Evolutionary conservation across 2,888 invertebrate species (phyloP).

Genomic region (Cheilosia grossa): DNA sequence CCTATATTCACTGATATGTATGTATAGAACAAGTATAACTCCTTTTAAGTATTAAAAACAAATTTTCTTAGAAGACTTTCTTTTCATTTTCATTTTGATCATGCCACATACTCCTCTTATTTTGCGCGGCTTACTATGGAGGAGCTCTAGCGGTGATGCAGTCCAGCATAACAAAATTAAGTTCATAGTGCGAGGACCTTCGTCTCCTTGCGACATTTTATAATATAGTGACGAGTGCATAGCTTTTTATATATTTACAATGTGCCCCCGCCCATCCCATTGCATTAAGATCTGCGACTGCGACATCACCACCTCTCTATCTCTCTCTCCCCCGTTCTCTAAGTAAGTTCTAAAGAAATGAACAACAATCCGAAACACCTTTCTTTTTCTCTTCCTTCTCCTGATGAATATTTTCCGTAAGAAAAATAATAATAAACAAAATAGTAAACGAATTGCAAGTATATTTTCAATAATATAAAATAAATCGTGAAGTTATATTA

Average conservation of each 20-base stretch:
- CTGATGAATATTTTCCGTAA: constrained; percentile 39
- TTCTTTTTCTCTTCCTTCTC: constrained; percentile 43
- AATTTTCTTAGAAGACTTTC: constrained; percentile 76
- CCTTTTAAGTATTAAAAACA: constrained; percentile 76
- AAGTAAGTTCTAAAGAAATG: constrained; percentile 10
- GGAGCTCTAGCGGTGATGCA: constrained; percentile 20
- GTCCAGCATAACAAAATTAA: constrained; percentile 18
- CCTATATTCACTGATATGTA: constrained; percentile 70
- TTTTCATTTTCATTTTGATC: neutral
- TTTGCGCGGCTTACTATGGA: constrained; percentile 14
- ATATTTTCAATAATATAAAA: constrained; percentile 68
- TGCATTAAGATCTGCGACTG: constrained; percentile 18
- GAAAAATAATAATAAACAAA: constrained; percentile 66
- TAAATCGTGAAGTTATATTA: constrained; percentile 74
- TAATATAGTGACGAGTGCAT: constrained; percentile 48
- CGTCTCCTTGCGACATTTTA: constrained; percentile 41
- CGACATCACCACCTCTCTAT: constrained; percentile 1
- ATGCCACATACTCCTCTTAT: constrained; percentile 25
- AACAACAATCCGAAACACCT: constrained; percentile 46
- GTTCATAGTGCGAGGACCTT: constrained; percentile 27
- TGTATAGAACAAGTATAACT: constrained; percentile 25
- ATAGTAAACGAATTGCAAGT: constrained; percentile 68
- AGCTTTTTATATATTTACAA: constrained; percentile 74
- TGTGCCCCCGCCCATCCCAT: constrained; percentile 53
- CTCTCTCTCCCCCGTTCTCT: neutral